Conservation (phyloP, 2,113 vertebrate species). For the Haliaeetus leucogaster region DNA sequence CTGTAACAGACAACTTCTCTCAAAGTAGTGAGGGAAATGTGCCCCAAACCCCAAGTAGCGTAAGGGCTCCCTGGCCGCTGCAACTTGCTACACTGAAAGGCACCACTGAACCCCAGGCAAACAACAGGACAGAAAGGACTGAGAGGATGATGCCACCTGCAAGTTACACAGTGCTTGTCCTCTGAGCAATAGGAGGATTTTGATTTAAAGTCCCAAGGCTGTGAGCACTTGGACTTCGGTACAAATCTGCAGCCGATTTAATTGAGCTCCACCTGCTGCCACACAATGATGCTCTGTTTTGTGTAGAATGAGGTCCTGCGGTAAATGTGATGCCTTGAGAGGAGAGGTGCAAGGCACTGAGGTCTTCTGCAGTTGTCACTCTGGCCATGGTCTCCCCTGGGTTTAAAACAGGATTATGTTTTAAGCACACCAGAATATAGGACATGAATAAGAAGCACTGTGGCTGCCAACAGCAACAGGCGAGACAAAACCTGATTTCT, state of each 20-base stretch:
- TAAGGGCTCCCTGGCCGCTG: background rate
- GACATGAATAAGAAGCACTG: background rate
- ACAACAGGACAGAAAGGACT: background rate
- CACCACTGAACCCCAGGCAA: background rate
- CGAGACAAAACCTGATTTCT: background rate
- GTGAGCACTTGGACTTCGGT: background rate
- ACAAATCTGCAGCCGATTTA: background rate
- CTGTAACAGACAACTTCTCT: background rate
- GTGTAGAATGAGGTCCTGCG: background rate
- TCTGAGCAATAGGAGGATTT: background rate
- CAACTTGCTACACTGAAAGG: background rate
- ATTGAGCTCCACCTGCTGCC: background rate
- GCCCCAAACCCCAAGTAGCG: background rate
- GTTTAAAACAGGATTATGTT: background rate
- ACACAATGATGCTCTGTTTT: background rate
- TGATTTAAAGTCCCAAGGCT: background rate
- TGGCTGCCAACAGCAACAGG: background rate
- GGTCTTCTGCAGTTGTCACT: background rate
- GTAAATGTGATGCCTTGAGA: background rate
- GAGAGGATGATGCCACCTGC: background rate
- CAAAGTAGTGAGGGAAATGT: background rate
- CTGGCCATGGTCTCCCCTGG: background rate
- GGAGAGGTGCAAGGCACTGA: background rate
- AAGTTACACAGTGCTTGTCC: background rate
- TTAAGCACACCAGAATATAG: background rate